Evolutionary conservation across 2,797 vertebrate genomes (phyloP).

Genomic region (Diglossa cyanea): DNA sequence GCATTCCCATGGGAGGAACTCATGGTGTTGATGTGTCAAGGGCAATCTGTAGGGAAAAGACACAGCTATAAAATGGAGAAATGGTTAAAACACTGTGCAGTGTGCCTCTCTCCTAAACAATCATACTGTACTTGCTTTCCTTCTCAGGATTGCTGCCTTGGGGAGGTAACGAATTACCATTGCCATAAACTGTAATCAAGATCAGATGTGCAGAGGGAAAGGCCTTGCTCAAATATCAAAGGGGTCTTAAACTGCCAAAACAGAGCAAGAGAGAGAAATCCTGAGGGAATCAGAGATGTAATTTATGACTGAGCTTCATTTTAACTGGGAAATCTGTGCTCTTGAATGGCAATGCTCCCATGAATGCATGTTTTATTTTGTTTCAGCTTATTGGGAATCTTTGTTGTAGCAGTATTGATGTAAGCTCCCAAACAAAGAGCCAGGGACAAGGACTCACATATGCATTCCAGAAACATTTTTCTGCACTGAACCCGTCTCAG

Average conservation of each 20-base stretch:
- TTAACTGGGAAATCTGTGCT: not conserved
- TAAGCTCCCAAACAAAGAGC: not conserved
- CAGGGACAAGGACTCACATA: not conserved
- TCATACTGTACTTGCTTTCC: not conserved
- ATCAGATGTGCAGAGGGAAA: conserved; percentile 54
- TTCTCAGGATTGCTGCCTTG: not conserved
- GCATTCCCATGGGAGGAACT: not conserved
- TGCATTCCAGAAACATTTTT: conserved; percentile 31
- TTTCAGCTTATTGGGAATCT: not conserved
- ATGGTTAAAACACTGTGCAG: not conserved
- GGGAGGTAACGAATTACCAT: conserved; percentile 39
- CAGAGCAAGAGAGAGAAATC: conserved; percentile 10
- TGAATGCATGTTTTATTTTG: not conserved
- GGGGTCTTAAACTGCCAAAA: conserved; percentile 1
- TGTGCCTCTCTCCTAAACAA: not conserved
- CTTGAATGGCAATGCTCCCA: not conserved
- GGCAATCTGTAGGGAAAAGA: not conserved
- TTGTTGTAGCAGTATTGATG: not conserved
- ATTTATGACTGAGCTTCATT: conserved; percentile 26
- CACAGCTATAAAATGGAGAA: not conserved
- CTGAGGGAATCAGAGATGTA: not conserved
- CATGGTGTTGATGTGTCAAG: not conserved
- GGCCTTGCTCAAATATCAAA: conserved; percentile 59
- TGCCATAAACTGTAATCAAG: not conserved
- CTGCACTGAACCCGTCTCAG: not conserved